Base-by-base conservation (phyloP, 2,113 vertebrate genomes). In the Leptosomus discolor region DNA sequence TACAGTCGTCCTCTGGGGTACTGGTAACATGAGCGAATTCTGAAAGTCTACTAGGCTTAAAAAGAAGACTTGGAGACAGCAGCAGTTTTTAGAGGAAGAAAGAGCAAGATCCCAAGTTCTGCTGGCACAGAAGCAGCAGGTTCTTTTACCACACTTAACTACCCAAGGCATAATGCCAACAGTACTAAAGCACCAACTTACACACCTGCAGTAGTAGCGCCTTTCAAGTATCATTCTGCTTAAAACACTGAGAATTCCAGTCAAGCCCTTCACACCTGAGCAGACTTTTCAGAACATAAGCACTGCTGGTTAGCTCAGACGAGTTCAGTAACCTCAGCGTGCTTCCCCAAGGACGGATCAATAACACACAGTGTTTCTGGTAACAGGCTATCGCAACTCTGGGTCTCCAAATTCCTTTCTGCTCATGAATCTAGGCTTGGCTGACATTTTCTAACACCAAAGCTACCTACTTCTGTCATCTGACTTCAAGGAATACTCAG, bases 401-500 rank as follows among this genome's bases (percentile, higher is more conserved):
- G 20, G 13, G 18, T 18, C 61, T 88, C 51, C 60, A 85, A 63
- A 58, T 0, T 39, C 13, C 51, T 64, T 45, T 60, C 75, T 94
- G 53, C 45, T 29, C 15, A 50, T 34, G 29, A 39, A 64, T 21
- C 58, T 75, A 9, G 1, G 5, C 46, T 13, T 8, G 37, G 36
- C 5, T 43, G 50, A 36, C 10, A 3, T 37, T 84, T 81, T 51
- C 65, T 7, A 61, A 64, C 53, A 76, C 17, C 60, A 77, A 14
- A 87, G 56, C 87, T 93, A 87, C 94, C 90, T 95, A 79, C 90
- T 73, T 37, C 30, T 36, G 21, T 24, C 86, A 88, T 30, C 12
- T 86, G 82, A 83, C 87, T 91, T 86, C 74, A 73, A 78, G 43
- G 74, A 77, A 51, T 11, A 63, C 85, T 94, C 84, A 90, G 94